Evolutionary conservation across 1,140 invertebrate species (phyloP), one percentile per base, ranked within the genome.

Genomic region (fruit fly (Drosophila melanogaster)): DNA sequence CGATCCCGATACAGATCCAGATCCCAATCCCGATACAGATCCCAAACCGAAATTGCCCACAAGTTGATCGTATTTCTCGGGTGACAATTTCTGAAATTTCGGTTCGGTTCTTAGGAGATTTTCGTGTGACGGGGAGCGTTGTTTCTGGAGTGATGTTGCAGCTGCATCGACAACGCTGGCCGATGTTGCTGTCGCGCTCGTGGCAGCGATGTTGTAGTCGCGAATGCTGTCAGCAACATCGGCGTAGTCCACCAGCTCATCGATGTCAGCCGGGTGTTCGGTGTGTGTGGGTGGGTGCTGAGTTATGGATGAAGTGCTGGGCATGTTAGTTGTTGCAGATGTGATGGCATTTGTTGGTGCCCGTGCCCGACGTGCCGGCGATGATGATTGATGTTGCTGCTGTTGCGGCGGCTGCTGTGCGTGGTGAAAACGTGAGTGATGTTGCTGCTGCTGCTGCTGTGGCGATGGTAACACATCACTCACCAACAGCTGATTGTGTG

Each of bases 21-120:
- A 6, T n/a, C 22, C 55, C 30, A 26, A 33, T 15, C 51, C 65
- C 37, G 66, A 6, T n/a, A 17, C 55, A 35, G 33, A 33, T 15
- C 51, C 65, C 37, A 78, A 47, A 0, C 58, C 81, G 35, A 85
- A 64, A 55, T 91, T 91, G 35, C 91, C 91, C 61, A 92, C 90
- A 55, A 92, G 53, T 10, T 91, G 77, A 62, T 92, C 91, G 51
- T 91, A 92, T 38, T 92, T 92, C 47, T 92, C 91, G 4, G 91
- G 91, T 14, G 91, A 92, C 14, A 92, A 49, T 56, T 91, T 91
- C 91, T 90, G 90, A 91, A 92, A 92, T 91, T 92, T 89, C n/a
- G 74, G 74, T 81, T 91, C 90, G 38, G 77, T 79, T 78, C 87
- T 90, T 56, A 91, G 81, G 57, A 91, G 84, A 67, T 91, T 91